Evolutionary conservation across 30 jellyfish, hydroid and myxozoan genomes (phyloP).

Genomic region (Nemopilema nomurai): DNA sequence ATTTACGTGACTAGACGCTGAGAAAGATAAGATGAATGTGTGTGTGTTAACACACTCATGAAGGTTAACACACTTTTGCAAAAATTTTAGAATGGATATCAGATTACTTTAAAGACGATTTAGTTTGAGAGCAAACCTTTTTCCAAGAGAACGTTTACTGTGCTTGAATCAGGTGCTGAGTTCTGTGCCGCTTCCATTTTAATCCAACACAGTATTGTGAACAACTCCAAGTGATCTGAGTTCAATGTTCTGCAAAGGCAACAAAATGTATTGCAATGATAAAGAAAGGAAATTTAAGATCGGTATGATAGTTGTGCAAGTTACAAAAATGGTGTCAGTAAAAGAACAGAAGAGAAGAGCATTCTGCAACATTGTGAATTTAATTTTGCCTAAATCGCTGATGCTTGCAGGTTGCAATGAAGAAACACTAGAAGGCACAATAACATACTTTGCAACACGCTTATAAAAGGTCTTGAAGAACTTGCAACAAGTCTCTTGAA

Average conservation of each 20-base stretch:
- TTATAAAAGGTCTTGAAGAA: slow-evolving; percentile 43
- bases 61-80: background rate
- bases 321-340: too few relatives aligned
- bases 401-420: too few relatives aligned
- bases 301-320: too few relatives aligned
- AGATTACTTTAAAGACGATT: background rate
- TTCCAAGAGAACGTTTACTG: slow-evolving; percentile 8
- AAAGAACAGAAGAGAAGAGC: too few relatives aligned
- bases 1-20: too few relatives aligned
- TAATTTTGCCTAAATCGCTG: too few relatives aligned
- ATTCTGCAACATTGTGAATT: too few relatives aligned
- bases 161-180: slow-evolving; percentile 7
- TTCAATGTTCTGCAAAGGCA: slow-evolving; percentile 30
- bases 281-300: too few relatives aligned
- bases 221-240: slow-evolving; percentile 32
- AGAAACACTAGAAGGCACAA: too few relatives aligned
- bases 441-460: slow-evolving; percentile 56
- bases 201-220: slow-evolving; percentile 56
- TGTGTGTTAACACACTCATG: background rate
- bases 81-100: background rate
- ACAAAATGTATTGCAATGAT: background rate
- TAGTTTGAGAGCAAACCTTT: slow-evolving; percentile 34
- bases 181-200: slow-evolving; percentile 1
- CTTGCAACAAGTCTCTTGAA: slow-evolving; percentile 11
- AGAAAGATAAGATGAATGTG: too few relatives aligned